These are phyloP conservation scores for Aphidoletes aphidimyza DNA, from an alignment of 2,888 invertebrate species.

Conservation along the genomic window DNA sequence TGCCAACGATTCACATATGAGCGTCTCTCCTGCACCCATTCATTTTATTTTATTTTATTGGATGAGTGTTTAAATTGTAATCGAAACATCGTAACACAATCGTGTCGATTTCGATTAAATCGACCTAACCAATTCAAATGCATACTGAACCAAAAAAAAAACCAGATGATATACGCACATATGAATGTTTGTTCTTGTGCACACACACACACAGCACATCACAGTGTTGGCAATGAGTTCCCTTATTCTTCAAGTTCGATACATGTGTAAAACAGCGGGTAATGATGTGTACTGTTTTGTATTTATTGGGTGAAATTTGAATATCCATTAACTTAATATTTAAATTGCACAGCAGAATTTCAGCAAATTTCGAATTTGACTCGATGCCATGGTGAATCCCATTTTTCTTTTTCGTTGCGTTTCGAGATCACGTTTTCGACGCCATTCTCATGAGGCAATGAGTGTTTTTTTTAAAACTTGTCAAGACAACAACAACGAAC, in stretches of 20 bases:
- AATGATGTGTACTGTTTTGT: neutral
- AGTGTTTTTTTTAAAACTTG: too few species aligned
- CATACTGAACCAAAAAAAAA: neutral
- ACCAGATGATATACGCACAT: neutral
- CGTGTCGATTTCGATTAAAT: too few species aligned
- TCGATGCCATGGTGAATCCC: neutral
- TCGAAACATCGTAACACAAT: too few species aligned
- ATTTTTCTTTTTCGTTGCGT: neutral
- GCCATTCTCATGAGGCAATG: too few species aligned
- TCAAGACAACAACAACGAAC: too few species aligned
- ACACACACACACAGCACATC: neutral
- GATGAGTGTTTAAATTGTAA: neutral
- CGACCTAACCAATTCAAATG: too few species aligned
- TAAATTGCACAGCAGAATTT: too few species aligned
- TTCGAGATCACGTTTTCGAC: too few species aligned
- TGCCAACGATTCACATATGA: neutral
- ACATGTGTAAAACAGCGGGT: neutral
- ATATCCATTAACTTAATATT: slow-evolving; percentile 8
- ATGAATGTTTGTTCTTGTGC: too few species aligned
- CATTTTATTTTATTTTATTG: neutral
- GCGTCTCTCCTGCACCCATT: too few species aligned
- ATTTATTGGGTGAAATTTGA: slow-evolving; percentile 13
- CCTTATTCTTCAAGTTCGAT: neutral
- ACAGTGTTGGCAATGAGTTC: too few species aligned
- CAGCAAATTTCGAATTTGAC: neutral